Evolutionary conservation across 2,113 vertebrate species (phyloP).

Genomic region (Gopherus evgoodei): DNA sequence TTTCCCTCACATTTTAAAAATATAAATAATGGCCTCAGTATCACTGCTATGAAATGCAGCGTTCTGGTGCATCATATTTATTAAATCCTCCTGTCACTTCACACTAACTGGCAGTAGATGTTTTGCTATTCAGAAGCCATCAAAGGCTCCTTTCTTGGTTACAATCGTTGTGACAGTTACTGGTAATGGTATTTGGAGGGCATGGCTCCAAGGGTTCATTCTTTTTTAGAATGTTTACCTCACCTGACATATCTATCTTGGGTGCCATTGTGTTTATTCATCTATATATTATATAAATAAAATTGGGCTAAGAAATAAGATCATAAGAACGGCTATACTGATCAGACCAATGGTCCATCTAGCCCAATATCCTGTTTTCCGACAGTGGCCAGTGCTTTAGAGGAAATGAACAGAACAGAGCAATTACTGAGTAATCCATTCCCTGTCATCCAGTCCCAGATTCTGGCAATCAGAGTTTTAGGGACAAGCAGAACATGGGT

Average conservation of each 20-base stretch:
- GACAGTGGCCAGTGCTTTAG: not conserved
- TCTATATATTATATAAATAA: slow-evolving; percentile 50
- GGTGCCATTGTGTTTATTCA: slow-evolving; percentile 66
- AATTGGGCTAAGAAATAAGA: slow-evolving; percentile 3
- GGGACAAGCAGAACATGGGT: not conserved
- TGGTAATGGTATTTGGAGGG: slow-evolving; percentile 69
- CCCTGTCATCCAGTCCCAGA: not conserved
- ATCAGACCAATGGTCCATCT: not conserved
- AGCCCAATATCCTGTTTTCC: not conserved
- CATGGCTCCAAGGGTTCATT: slow-evolving; percentile 73
- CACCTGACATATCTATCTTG: slow-evolving; percentile 60
- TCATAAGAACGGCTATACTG: not conserved
- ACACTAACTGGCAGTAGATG: slow-evolving; percentile 13
- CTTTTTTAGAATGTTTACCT: slow-evolving; percentile 74
- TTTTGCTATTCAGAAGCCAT: slow-evolving; percentile 59
- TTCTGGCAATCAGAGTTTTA: not conserved
- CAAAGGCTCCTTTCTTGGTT: slow-evolving; percentile 47
- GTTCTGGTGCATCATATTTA: not conserved
- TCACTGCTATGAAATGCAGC: not conserved
- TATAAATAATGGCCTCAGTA: not conserved
- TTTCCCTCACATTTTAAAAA: slow-evolving; percentile 2
- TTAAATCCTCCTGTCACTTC: slow-evolving; percentile 11
- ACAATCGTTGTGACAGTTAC: slow-evolving; percentile 68
- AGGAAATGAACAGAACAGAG: not conserved
- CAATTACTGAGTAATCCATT: not conserved